phyloP scores from a whole-genome alignment of 1,140 invertebrate genomes.

The Mylabris phalerata region DNA sequence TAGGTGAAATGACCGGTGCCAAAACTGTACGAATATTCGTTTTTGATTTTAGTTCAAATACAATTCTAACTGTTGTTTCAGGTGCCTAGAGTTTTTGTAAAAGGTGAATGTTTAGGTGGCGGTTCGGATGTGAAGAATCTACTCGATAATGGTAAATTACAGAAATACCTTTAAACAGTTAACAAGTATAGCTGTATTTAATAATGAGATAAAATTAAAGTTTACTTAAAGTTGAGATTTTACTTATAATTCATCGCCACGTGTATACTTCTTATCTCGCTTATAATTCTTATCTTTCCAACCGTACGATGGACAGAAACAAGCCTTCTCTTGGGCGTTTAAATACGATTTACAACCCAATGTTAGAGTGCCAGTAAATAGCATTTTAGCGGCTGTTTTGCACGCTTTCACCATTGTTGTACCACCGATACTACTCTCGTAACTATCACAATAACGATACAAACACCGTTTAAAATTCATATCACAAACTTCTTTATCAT shows the following conservation, averaged over 20 bases:
- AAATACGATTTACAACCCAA: constrained; percentile 77
- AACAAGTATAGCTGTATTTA: too few species aligned
- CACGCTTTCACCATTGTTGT: constrained; percentile 65
- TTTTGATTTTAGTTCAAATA: too few species aligned
- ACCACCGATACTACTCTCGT: constrained; percentile 52
- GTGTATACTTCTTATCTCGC: constrained; percentile 33
- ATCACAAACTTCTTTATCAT: constrained; percentile 79
- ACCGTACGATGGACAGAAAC: constrained; percentile 54
- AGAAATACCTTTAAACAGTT: constrained; percentile 11
- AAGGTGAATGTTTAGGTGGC: constrained; percentile 86
- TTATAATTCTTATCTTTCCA: constrained; percentile 47
- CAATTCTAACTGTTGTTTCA: neutral
- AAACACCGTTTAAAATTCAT: constrained; percentile 78
- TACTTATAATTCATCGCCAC: constrained; percentile 36
- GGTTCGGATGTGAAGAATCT: constrained; percentile 76
- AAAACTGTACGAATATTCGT: constrained; percentile 46
- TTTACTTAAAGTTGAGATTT: neutral
- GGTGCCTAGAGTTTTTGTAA: constrained; percentile 88
- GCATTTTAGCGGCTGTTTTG: constrained; percentile 73
- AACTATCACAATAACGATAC: constrained; percentile 72
- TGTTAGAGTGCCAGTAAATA: constrained; percentile 73
- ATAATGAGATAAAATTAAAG: too few species aligned
- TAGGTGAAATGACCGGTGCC: constrained; percentile 75
- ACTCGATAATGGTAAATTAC: constrained; percentile 58
- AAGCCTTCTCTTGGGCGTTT: constrained; percentile 71